phyloP scores from a whole-genome alignment of 2,797 vertebrate species.

The Sebastes steindachneri region DNA sequence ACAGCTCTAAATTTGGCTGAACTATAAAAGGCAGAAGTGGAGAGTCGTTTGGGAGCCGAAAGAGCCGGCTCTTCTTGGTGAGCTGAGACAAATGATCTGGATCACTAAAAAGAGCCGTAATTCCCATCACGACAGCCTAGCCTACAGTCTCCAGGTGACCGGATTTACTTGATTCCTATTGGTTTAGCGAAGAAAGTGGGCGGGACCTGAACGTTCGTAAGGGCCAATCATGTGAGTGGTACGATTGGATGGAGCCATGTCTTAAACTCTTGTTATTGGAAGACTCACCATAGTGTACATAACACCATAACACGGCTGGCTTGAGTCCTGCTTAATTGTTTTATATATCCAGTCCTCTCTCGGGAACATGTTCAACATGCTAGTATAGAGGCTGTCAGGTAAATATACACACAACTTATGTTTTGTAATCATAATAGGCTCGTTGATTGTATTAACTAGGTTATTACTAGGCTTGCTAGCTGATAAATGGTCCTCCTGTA shows the following conservation, averaged over 20 bases:
- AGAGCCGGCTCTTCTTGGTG: too few relatives aligned
- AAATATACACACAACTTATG: neutral
- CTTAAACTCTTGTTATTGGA: slow-evolving; percentile 67
- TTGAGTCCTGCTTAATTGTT: neutral
- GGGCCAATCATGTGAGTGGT: slow-evolving; percentile 62
- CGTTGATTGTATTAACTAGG: neutral
- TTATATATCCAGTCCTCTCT: neutral
- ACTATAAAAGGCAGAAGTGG: too few relatives aligned
- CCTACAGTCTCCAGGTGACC: neutral
- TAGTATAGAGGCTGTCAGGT: slow-evolving; percentile 39
- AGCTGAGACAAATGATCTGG: too few relatives aligned
- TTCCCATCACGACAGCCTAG: neutral
- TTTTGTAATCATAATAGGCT: neutral
- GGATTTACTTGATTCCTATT: slow-evolving; percentile 45
- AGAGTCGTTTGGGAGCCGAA: too few relatives aligned
- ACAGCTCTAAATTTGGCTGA: too few relatives aligned
- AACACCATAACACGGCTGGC: neutral
- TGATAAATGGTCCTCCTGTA: neutral
- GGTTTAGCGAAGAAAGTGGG: slow-evolving; percentile 51
- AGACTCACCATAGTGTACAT: neutral
- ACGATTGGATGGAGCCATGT: slow-evolving; percentile 60
- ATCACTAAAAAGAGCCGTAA: too few relatives aligned
- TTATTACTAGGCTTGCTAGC: neutral
- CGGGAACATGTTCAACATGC: neutral
- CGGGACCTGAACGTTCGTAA: neutral